Evolutionary conservation across 2,113 vertebrate genomes (phyloP), one percentile per base, ranked within the genome.

Genomic region (Coturnix japonica): DNA sequence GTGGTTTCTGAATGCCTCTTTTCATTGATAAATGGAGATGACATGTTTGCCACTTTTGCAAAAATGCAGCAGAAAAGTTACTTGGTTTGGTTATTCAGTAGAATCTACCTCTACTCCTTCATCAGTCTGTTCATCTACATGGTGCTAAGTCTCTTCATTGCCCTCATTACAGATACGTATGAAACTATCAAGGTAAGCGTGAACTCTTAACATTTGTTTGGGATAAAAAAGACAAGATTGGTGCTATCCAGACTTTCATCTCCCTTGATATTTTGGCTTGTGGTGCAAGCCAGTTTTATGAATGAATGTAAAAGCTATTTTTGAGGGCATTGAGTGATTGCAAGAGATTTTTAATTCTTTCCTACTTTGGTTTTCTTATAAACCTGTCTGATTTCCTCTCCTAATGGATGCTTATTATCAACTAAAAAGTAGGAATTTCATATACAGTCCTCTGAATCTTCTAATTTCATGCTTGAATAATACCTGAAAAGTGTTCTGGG

Each of bases 101-200:
- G 98, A 61, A 87, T 99, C 73, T 99, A 99, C 89, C 98, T 99
- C 81, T 99, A 99, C 95, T 98, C 98, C 47, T 99, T 99, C 97
- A 99, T 99, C 97, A 98, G 98, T 47, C 97, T 99, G 85, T 99
- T 99, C 87, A 98, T 99, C 93, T 99, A 99, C 88, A 99, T 99
- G 99, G 98, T 99, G 78, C 98, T 99, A 93, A 99, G 99, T 94
- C 98, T 99, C 47, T 99, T 99, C 97, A 99, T 99, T 43, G 98
- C 98, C 23, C 96, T 99, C 31, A 99, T 99, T 91, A 99, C 98
- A 8, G 99, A 99, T 84, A 99, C 98, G 0, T 99, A 99, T 31
- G 98, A 99, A 96, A 99, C 98, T 23, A 98, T 99, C 91, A 99
- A 99, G 98, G 99, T 99, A 95, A 90, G 98, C 91, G 65, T 20